phyloP scores from a whole-genome alignment of 2,888 invertebrate species.

The Amorpha juglandis region DNA sequence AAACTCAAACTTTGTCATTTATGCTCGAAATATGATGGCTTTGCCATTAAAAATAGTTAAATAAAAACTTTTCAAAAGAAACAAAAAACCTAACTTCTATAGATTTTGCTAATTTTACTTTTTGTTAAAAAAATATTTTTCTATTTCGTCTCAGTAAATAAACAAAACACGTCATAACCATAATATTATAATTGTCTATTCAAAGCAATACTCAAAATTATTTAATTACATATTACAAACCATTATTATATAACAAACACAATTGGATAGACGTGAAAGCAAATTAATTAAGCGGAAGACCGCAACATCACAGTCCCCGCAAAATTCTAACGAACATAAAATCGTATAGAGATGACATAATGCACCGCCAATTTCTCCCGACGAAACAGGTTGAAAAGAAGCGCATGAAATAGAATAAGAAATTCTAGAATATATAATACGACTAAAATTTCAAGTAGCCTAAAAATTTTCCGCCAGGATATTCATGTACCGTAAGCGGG shows the following conservation, averaged over 20 bases:
- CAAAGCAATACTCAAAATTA: not conserved
- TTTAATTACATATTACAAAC: not conserved
- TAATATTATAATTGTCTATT: too few species aligned
- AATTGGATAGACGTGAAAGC: not conserved
- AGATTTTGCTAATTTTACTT: too few species aligned
- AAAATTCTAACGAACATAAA: not conserved
- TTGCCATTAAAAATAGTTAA: too few species aligned
- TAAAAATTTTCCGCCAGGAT: slow-evolving; percentile 10
- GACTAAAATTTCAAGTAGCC: slow-evolving; percentile 8
- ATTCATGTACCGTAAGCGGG: slow-evolving; percentile 32
- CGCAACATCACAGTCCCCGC: not conserved
- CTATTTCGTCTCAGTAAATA: too few species aligned
- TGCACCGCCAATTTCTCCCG: not conserved
- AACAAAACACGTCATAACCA: too few species aligned
- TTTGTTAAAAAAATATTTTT: too few species aligned
- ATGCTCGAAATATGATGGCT: too few species aligned
- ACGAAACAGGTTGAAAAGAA: slow-evolving; percentile 8
- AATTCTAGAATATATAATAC: not conserved
- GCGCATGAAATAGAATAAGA: slow-evolving; percentile 2
- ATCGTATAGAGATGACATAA: not conserved
- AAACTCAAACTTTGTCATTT: too few species aligned
- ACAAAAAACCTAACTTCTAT: too few species aligned
- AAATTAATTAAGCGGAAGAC: not conserved
- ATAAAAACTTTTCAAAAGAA: too few species aligned
- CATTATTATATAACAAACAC: not conserved